These are phyloP conservation scores for Junonia oenone DNA, from an alignment of 2,888 invertebrate species.

Conservation along the genomic window DNA sequence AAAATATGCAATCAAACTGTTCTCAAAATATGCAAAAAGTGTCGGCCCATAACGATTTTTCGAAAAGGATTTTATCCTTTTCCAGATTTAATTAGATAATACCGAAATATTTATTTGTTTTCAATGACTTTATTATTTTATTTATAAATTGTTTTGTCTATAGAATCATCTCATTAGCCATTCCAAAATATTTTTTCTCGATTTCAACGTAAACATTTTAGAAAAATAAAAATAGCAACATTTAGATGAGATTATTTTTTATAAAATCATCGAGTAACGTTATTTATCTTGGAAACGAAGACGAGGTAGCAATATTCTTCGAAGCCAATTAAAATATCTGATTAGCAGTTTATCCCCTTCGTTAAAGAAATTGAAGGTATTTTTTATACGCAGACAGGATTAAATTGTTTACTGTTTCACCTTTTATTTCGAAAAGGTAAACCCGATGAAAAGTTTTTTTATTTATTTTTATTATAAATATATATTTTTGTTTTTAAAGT, in stretches of 20 bases:
- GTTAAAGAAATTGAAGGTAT: constrained; percentile 25
- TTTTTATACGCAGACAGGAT: constrained; percentile 21
- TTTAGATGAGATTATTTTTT: neutral
- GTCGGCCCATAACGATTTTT: too few species aligned
- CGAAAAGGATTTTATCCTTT: too few species aligned
- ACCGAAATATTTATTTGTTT: neutral
- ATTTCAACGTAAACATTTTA: neutral
- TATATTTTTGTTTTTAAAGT: neutral
- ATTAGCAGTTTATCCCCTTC: constrained; percentile 25
- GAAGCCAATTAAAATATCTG: constrained; percentile 29
- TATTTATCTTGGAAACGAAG: constrained; percentile 10
- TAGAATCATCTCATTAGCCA: neutral
- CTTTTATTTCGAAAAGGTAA: constrained; percentile 22
- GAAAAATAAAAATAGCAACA: constrained; percentile 9
- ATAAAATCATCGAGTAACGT: constrained; percentile 9
- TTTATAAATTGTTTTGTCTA: neutral
- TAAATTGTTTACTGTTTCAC: constrained; percentile 28
- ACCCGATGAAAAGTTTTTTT: constrained; percentile 2
- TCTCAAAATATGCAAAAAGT: neutral
- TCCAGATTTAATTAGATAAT: neutral
- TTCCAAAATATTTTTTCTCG: neutral
- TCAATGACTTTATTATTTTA: neutral
- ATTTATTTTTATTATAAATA: neutral
- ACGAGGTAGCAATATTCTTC: constrained; percentile 10
- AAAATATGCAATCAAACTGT: neutral